Evolutionary conservation across 2,113 vertebrate genomes (phyloP).

Genomic region (Alaudala cheleensis): DNA sequence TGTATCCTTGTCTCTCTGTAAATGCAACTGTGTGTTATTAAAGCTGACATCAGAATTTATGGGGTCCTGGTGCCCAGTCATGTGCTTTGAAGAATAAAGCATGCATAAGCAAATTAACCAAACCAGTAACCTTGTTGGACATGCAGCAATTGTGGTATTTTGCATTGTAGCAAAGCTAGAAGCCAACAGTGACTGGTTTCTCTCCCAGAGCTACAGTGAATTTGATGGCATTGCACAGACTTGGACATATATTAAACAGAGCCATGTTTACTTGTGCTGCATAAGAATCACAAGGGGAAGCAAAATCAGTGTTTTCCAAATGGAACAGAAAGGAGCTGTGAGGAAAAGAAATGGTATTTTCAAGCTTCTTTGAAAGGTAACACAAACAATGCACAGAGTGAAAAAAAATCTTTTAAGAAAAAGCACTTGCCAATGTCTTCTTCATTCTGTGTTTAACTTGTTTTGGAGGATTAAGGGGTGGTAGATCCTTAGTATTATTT

Average conservation of each 20-base stretch:
- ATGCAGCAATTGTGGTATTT: background rate
- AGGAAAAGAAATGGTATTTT: conserved; percentile 58
- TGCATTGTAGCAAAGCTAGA: background rate
- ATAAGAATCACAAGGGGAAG: conserved; percentile 47
- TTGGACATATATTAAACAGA: conserved; percentile 65
- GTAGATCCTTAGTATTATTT: background rate
- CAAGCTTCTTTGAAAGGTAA: conserved; percentile 58
- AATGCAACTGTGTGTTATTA: background rate
- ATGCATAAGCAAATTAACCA: conserved; percentile 1
- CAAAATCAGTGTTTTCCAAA: conserved; percentile 66
- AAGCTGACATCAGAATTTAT: background rate
- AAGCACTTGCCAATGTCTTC: background rate
- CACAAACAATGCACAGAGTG: conserved; percentile 1
- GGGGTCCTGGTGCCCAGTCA: background rate
- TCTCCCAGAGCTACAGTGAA: conserved; percentile 18
- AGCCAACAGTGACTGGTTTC: background rate
- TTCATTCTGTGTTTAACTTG: background rate
- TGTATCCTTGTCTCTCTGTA: background rate
- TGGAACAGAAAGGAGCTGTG: conserved; percentile 35
- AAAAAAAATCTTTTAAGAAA: background rate
- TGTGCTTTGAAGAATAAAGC: background rate
- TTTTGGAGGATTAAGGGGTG: background rate
- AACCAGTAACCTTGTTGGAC: background rate
- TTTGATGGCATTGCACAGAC: conserved; percentile 46
- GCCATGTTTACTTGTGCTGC: conserved; percentile 41